These are phyloP conservation scores for Drosophila stalkeri DNA, from an alignment of 2,888 invertebrate genomes.

Conservation along the genomic window DNA sequence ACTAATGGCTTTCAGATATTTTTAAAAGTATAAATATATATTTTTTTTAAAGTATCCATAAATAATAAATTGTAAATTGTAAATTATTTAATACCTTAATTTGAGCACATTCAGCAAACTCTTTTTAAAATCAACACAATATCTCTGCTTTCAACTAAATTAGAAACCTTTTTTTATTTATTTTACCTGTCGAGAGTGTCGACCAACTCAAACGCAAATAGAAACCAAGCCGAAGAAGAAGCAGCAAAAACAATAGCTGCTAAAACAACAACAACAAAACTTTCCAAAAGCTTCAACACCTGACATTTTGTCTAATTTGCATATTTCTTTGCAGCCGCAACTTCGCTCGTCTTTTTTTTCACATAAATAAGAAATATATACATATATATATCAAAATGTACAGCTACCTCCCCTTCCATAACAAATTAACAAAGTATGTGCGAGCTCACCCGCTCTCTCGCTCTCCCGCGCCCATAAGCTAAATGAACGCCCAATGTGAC, in stretches of 20 bases:
- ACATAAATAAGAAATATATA: slow-evolving; percentile 60
- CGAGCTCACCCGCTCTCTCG: background rate
- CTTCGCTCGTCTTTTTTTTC: slow-evolving; percentile 8
- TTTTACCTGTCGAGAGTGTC: background rate
- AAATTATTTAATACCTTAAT: background rate
- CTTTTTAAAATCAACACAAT: background rate
- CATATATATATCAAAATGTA: slow-evolving; percentile 38
- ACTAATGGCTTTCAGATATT: background rate
- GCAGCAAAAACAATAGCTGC: background rate
- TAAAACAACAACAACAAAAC: slow-evolving; percentile 17
- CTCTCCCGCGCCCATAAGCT: slow-evolving; percentile 41
- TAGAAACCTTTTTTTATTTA: slow-evolving; percentile 16
- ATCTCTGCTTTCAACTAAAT: slow-evolving; percentile 8
- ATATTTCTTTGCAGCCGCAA: slow-evolving; percentile 42
- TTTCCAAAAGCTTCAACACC: slow-evolving; percentile 50
- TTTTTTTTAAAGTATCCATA: background rate
- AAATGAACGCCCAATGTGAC: slow-evolving; percentile 57
- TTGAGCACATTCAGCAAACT: background rate
- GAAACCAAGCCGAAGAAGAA: slow-evolving; percentile 23
- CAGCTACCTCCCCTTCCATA: slow-evolving; percentile 5
- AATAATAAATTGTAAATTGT: background rate
- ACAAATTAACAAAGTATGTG: slow-evolving; percentile 37
- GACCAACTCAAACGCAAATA: slow-evolving; percentile 20
- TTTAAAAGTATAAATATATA: background rate
- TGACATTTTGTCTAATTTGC: slow-evolving; percentile 68